Evolutionary conservation across 1,140 invertebrate genomes (phyloP).

Genomic region (Eufriesea mexicana): DNA sequence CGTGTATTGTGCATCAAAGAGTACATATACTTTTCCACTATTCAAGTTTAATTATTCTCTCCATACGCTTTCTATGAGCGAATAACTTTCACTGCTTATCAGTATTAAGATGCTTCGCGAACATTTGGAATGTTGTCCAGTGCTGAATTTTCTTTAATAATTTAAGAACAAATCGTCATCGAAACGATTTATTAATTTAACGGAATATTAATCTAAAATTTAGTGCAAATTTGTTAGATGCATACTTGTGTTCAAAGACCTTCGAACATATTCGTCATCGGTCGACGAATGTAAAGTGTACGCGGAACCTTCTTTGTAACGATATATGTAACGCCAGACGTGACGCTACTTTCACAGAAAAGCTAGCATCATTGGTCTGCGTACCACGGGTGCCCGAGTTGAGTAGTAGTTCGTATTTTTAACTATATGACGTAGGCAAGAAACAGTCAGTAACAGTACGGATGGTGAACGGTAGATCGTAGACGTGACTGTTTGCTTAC

Average conservation of each 20-base stretch:
- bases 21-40: not conserved
- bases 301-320: not conserved
- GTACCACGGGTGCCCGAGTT: not conserved
- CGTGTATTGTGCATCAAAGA: not conserved
- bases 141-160: not conserved
- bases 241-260: not conserved
- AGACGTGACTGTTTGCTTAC: constrained; percentile 42
- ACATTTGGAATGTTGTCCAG: not conserved
- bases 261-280: constrained; percentile 14
- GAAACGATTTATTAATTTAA: not conserved
- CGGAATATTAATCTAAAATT: not conserved
- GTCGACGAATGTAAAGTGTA: constrained; percentile 9
- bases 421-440: constrained; percentile 34
- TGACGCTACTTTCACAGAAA: constrained; percentile 40
- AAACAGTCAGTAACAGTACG: constrained; percentile 22
- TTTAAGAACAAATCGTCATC: not conserved
- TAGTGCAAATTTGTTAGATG: not conserved
- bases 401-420: constrained; percentile 35
- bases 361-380: not conserved
- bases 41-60: constrained; percentile 26
- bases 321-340: not conserved
- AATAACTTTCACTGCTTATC: constrained; percentile 29
- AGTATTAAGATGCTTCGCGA: constrained; percentile 10
- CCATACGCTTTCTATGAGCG: constrained; percentile 9
- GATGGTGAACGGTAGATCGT: constrained; percentile 29